These are phyloP conservation scores for Syrrhaptes paradoxus DNA, from an alignment of 2,113 vertebrate genomes.

Conservation along the genomic window DNA sequence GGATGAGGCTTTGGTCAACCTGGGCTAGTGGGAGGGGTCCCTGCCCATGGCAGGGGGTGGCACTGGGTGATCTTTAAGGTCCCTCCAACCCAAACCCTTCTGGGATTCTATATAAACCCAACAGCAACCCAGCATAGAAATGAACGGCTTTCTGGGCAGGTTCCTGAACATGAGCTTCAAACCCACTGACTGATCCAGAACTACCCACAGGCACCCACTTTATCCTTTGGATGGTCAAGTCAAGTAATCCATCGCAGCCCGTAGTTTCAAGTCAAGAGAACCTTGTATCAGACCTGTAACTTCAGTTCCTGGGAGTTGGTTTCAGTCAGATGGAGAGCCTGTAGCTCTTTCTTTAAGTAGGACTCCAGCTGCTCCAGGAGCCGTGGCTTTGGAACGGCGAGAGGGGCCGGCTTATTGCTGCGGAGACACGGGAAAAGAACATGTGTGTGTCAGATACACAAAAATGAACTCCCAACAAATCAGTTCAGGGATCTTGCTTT, in stretches of 20 bases:
- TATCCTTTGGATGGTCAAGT: neutral
- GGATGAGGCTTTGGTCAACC: too few species aligned
- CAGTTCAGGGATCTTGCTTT: neutral
- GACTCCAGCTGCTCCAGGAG: conserved; percentile 78
- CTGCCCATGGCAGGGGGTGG: too few species aligned
- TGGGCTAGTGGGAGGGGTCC: too few species aligned
- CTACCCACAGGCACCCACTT: neutral
- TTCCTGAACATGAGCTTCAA: neutral
- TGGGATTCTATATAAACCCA: neutral
- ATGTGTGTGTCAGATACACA: rapidly evolving
- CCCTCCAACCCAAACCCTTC: too few species aligned
- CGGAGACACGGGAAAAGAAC: neutral
- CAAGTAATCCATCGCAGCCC: neutral
- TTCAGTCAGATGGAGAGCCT: conserved; percentile 59
- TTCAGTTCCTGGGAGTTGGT: conserved; percentile 76
- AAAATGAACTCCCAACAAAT: neutral
- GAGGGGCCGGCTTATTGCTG: neutral
- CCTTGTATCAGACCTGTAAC: conserved; percentile 76
- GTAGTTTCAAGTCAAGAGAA: neutral
- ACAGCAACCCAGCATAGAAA: neutral
- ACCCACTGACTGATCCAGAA: neutral
- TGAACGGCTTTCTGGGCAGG: neutral
- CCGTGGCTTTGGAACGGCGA: conserved; percentile 72
- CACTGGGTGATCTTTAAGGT: too few species aligned
- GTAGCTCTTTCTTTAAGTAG: conserved; percentile 78